These are phyloP conservation scores for Caenorhabditis brenneri DNA, from an alignment of 1,140 invertebrate genomes.

Conservation along the genomic window DNA sequence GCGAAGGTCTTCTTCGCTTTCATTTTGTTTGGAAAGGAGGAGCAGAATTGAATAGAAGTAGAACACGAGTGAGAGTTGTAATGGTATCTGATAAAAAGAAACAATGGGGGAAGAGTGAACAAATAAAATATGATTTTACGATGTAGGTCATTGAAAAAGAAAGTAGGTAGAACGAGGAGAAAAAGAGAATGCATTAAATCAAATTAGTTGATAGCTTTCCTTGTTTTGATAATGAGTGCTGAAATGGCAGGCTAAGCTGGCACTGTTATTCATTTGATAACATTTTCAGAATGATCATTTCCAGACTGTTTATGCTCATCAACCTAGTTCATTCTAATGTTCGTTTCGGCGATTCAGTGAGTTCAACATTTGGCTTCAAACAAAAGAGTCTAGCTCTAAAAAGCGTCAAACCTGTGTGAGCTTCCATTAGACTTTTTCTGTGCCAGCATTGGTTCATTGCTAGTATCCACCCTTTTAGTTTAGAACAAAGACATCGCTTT, in stretches of 20 bases:
- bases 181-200: slow-evolving; percentile 17
- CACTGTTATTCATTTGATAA: slow-evolving; percentile 11
- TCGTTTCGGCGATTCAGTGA: too few species aligned
- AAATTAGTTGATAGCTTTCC: slow-evolving; percentile 26
- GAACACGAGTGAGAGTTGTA: neutral
- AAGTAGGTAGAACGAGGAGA: neutral
- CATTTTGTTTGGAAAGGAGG: neutral
- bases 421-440: too few species aligned
- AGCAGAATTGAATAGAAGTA: neutral
- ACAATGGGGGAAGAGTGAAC: neutral
- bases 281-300: neutral
- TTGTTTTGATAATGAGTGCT: slow-evolving; percentile 34
- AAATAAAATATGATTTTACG: slow-evolving; percentile 26
- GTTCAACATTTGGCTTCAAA: too few species aligned
- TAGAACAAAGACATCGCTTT: too few species aligned
- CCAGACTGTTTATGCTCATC: neutral
- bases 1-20: neutral
- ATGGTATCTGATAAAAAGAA: slow-evolving; percentile 37
- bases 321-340: neutral
- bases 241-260: neutral
- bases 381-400: too few species aligned
- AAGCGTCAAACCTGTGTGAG: too few species aligned
- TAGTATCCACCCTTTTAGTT: too few species aligned
- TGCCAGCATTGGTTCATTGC: too few species aligned
- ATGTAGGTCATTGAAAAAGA: neutral